Evolutionary conservation across 2,888 invertebrate genomes (phyloP), one percentile per base, ranked within the genome.

Genomic region (Chironomus tentans): DNA sequence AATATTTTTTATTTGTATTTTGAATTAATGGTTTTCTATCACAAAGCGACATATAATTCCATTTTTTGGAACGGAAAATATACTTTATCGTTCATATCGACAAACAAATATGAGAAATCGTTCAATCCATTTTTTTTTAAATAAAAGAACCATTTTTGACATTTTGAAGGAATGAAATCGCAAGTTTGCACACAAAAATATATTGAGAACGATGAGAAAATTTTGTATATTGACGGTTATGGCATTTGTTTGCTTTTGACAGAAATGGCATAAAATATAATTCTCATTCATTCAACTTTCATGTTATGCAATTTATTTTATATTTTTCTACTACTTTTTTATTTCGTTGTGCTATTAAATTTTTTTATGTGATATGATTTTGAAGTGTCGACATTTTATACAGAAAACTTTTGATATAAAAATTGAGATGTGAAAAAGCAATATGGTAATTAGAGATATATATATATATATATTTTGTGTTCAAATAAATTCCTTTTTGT

Each of bases 191-290:
- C 56, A 56, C n/a, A n/a, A 50, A 68, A 38, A 46, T 15, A 21
- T 38, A 68, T 68, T 46, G 38, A 38, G 38, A 22, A 56, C 56
- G 56, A 56, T 15, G 72, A 73, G 38, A 73, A 24, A 61, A 15
- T 46, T 73, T 38, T 56, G 18, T 56, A 56, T 61, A 18, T 73
- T 73, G 72, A 73, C 62, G 72, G 62, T 62, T 73, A 73, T 62
- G 61, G 61, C 72, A 61, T 73, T 73, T 62, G 61, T 38, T 62
- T 73, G 72, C 15, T 10, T 56, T n/a, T 73, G 72, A 73, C 72
- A 73, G 72, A 61, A 73, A 56, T 73, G 28, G 46, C 62, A 46
- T 24, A 18, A 62, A 62, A 15, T 56, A 22, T 15, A 70, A 48
- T 65, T 65, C n/a, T 65, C 24, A 13, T 65, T 65, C 12, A 24